Base-by-base conservation (phyloP, 2,888 invertebrate species). In the Amorpha juglandis region DNA sequence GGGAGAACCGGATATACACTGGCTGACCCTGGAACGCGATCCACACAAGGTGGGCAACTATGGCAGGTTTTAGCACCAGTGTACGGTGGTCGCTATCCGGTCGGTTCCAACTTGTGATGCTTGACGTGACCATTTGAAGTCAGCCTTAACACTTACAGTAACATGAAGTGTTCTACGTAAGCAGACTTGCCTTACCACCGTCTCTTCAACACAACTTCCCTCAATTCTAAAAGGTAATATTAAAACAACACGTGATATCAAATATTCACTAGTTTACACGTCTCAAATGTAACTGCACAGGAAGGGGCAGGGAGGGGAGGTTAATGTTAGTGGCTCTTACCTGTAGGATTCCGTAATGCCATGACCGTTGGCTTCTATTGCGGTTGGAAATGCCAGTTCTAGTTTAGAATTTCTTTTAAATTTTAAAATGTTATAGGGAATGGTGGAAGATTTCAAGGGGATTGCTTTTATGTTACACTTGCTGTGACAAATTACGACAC, bases 191-290 rank as follows among this genome's bases (percentile, higher is more conserved):
- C 42, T 12, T 35, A 50, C 63, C 50, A 19, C 38, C 0, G 14
- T 11, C 12, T 12, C 12, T 53, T 48, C 6, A 52, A 62, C 62
- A 11, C 21, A 70, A 69, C 70, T 70, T 70, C 71, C 6, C 11
- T 75, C 76, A 72, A 75, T 78, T 74, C 75, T 74, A 72, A 75
- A 75, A 72, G 72, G 75, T 72, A 74, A 78, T 78, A 77, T 76
- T 78, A 78, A 74, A 74, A 73, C 73, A 74, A 75, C 77, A 77
- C 77, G 76, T 73, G 78, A 74, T 75, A 76, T 80, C 69, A 73
- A 77, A 78, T 81, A 82, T 81, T 78, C 78, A 80, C 73, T 69
- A 67, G 67, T 71, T 69, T 68, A 73, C 74, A 70, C 69, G 68
- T 72, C 58, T 67, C 68, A 52, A 71, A 68, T 70, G 74, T 70